Evolutionary conservation across 2,113 vertebrate genomes (phyloP).

Genomic region (Ceuthmochares aereus): DNA sequence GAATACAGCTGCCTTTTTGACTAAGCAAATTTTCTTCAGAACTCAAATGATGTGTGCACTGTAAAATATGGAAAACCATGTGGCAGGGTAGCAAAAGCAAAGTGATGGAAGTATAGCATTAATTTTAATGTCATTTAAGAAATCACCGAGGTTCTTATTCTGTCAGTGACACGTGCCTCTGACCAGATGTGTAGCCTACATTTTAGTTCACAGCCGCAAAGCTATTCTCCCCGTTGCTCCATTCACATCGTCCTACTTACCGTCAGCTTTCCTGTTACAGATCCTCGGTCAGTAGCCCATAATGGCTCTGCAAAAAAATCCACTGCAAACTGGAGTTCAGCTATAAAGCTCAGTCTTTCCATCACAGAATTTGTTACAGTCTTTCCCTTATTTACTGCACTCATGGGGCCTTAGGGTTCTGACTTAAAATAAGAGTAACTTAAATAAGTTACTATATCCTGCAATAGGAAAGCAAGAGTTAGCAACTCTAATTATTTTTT

Average conservation of each 20-base stretch:
- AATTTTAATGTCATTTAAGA: constrained; percentile 62
- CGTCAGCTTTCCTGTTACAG: neutral
- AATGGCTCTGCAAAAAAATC: neutral
- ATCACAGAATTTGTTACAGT: neutral
- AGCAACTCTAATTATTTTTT: neutral
- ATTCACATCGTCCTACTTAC: neutral
- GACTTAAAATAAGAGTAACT: neutral
- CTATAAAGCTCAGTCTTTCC: neutral
- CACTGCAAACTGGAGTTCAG: neutral
- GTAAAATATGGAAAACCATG: constrained; percentile 67
- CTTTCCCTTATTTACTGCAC: neutral
- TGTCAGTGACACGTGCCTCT: neutral
- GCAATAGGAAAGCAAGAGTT: neutral
- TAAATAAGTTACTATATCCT: neutral
- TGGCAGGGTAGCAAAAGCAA: constrained; percentile 49
- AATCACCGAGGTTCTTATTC: neutral
- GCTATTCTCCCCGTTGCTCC: neutral
- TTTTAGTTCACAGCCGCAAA: neutral
- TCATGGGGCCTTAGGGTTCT: rapidly evolving
- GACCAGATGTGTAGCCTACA: constrained; percentile 1
- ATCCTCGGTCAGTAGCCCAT: neutral
- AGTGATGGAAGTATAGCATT: constrained; percentile 51
- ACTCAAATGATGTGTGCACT: constrained; percentile 63
- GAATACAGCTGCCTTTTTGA: constrained; percentile 67
- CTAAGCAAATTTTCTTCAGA: constrained; percentile 68